These are phyloP conservation scores for Polia nebulosa DNA, from an alignment of 2,888 invertebrate species.

Conservation along the genomic window DNA sequence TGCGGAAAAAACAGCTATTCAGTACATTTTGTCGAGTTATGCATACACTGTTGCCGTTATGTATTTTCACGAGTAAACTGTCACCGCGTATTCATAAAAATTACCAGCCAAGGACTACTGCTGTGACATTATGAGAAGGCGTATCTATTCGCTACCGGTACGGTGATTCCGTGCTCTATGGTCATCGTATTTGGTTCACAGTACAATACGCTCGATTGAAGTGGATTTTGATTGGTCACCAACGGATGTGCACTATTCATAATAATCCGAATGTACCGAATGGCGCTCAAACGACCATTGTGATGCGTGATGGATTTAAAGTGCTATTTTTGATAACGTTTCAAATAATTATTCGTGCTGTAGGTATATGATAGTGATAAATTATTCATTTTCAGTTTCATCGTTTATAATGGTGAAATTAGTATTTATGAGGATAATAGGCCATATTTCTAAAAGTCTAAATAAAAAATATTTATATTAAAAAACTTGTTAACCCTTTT, in stretches of 20 bases:
- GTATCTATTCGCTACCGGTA: neutral
- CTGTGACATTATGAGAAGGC: neutral
- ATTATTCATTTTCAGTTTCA: neutral
- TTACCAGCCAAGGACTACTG: too few relatives aligned
- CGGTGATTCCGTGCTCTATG: neutral
- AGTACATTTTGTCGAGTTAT: too few relatives aligned
- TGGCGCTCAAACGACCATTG: slow-evolving; percentile 31
- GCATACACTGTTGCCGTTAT: too few relatives aligned
- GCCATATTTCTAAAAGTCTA: too few relatives aligned
- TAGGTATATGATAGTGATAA: neutral
- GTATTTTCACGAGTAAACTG: too few relatives aligned
- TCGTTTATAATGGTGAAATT: neutral
- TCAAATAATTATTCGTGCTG: slow-evolving; percentile 1
- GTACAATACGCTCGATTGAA: slow-evolving; percentile 56
- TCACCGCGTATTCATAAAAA: too few relatives aligned
- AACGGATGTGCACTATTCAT: slow-evolving; percentile 59
- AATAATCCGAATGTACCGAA: slow-evolving; percentile 23
- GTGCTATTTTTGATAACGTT: neutral
- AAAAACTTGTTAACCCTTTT: too few relatives aligned
- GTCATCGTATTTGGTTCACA: slow-evolving; percentile 16
- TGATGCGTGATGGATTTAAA: slow-evolving; percentile 4
- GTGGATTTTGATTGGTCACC: slow-evolving; percentile 56
- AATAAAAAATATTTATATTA: too few relatives aligned
- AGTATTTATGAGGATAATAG: too few relatives aligned
- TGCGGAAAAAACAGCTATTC: too few relatives aligned